These are phyloP conservation scores for Holothuria leucospilota DNA, from an alignment of 53 echinoderm and acorn worm species.

Conservation along the genomic window DNA sequence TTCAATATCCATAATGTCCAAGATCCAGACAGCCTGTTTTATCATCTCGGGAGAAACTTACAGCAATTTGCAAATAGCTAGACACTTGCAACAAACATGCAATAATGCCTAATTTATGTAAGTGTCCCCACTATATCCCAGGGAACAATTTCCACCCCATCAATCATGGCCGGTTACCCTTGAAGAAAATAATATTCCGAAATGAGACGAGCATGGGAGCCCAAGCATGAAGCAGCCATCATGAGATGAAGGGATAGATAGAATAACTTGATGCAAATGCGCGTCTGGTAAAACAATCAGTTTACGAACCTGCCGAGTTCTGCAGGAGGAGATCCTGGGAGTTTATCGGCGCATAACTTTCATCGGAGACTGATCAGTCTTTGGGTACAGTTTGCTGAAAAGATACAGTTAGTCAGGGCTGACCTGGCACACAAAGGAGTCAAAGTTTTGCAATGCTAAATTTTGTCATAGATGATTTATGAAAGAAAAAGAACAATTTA, in stretches of 20 bases:
- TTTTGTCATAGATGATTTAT: no score
- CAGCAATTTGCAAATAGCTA: background rate
- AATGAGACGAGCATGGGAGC: slow-evolving; percentile 18
- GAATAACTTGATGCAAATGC: slow-evolving; percentile 33
- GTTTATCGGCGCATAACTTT: slow-evolving; percentile 24
- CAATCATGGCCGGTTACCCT: slow-evolving; percentile 50
- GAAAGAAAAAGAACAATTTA: no score
- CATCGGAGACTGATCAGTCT: no score
- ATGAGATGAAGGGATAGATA: background rate
- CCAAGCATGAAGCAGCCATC: slow-evolving; percentile 35
- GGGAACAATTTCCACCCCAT: slow-evolving; percentile 41
- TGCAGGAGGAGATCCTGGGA: background rate
- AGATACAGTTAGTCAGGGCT: no score
- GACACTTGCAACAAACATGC: slow-evolving; percentile 10
- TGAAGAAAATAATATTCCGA: slow-evolving; percentile 34
- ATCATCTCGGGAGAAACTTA: no score
- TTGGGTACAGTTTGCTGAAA: no score
- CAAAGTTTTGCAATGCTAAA: no score
- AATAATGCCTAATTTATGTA: slow-evolving; percentile 33
- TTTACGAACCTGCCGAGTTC: slow-evolving; percentile 21
- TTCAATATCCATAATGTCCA: no score
- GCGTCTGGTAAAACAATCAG: slow-evolving; percentile 53
- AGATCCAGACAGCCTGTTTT: no score
- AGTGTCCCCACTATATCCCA: slow-evolving; percentile 38
- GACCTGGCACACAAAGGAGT: no score